phyloP scores from a whole-genome alignment of 2,797 vertebrate genomes.

The Hippocampus kuda region DNA sequence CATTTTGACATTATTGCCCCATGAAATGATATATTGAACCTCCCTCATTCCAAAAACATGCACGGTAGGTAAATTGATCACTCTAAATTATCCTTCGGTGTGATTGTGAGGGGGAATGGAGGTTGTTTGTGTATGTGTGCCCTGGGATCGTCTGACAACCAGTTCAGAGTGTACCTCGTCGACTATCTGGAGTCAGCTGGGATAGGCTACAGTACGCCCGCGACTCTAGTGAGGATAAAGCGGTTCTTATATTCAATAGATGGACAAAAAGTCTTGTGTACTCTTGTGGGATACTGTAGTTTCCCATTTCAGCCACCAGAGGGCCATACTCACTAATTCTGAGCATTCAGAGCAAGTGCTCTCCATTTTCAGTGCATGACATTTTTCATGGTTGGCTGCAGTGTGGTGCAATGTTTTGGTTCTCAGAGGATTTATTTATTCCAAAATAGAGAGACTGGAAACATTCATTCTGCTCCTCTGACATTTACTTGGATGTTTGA shows the following conservation, averaged over 20 bases:
- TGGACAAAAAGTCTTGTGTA: neutral
- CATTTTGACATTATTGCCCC: neutral
- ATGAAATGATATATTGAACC: neutral
- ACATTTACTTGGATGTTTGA: neutral
- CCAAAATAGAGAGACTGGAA: neutral
- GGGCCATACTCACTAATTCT: constrained; percentile 41
- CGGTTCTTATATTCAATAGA: no score
- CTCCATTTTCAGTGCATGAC: neutral
- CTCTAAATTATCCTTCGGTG: no score
- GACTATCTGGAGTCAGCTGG: no score
- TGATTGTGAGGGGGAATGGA: no score
- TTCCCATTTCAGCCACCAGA: constrained; percentile 51
- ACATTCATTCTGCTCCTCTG: neutral
- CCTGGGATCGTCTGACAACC: no score
- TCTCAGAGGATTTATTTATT: neutral
- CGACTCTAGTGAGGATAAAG: no score
- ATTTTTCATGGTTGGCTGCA: neutral
- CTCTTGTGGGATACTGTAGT: neutral
- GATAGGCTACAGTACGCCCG: no score
- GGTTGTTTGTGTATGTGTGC: no score
- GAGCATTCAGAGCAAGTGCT: neutral
- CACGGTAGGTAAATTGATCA: no score
- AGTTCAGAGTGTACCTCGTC: no score
- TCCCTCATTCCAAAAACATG: no score
- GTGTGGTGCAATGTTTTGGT: neutral